phyloP scores from a whole-genome alignment of 2,888 invertebrate genomes.

The Drosophila monieri region DNA sequence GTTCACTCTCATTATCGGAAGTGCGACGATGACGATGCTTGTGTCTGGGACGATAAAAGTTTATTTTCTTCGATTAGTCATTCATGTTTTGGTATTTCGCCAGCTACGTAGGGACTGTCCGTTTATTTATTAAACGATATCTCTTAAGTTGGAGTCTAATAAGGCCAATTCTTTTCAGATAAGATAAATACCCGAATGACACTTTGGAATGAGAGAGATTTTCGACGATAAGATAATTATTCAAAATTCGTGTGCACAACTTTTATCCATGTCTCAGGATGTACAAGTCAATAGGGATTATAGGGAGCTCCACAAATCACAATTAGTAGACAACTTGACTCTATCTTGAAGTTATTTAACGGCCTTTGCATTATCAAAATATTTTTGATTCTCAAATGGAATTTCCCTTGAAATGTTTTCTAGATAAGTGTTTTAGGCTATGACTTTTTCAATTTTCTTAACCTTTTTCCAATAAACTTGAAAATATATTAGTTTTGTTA shows the following conservation, averaged over 20 bases:
- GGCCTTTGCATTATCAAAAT: conserved; percentile 1
- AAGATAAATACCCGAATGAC: conserved; percentile 3
- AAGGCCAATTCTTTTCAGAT: neutral
- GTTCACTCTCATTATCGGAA: conserved; percentile 95
- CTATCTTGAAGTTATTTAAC: neutral
- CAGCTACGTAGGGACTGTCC: neutral
- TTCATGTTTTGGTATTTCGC: neutral
- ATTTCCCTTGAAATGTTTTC: neutral
- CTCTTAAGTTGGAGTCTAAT: neutral
- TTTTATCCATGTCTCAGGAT: conserved; percentile 1
- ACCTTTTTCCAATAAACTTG: neutral
- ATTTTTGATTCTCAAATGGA: neutral
- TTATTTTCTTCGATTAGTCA: neutral
- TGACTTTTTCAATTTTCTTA: neutral
- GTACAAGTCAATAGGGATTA: conserved; percentile 4
- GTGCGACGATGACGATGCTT: conserved; percentile 92
- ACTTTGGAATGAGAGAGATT: neutral
- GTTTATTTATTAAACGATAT: neutral
- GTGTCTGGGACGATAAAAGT: conserved; percentile 84
- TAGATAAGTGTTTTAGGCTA: neutral
- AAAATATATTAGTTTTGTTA: neutral
- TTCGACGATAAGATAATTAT: conserved; percentile 18
- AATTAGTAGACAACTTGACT: neutral
- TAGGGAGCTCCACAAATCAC: conserved; percentile 5
- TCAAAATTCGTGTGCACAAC: neutral